Conservation (phyloP, 2,113 vertebrate species). For the Xenus cinereus region DNA sequence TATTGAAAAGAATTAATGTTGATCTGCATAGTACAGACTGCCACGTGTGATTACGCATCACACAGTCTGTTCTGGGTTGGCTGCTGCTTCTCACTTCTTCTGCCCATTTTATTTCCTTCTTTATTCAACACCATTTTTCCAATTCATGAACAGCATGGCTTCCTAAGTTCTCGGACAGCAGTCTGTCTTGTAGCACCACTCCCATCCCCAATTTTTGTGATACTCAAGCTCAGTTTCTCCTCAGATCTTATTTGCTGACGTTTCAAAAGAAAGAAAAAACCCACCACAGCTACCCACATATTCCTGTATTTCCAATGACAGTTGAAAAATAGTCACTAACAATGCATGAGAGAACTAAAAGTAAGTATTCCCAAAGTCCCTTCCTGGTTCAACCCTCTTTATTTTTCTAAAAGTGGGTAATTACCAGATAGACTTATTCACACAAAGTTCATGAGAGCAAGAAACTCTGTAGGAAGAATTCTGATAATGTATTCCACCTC, state of each 20-base stretch:
- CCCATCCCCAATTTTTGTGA: not conserved
- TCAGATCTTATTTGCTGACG: not conserved
- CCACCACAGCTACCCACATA: not conserved
- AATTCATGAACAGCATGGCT: not conserved
- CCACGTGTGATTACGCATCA: rapidly evolving
- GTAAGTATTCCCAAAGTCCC: not conserved
- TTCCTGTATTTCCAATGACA: not conserved
- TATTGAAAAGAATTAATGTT: not conserved
- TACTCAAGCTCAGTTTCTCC: not conserved
- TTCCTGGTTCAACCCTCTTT: not conserved
- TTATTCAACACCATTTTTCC: not conserved
- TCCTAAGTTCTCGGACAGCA: not conserved
- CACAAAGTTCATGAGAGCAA: not conserved
- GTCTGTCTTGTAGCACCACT: not conserved
- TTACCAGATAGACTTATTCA: not conserved
- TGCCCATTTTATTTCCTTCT: not conserved
- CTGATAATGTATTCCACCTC: not conserved
- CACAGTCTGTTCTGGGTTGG: not conserved
- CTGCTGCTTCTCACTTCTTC: not conserved
- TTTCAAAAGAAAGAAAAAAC: not conserved
- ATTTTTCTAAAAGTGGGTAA: not conserved
- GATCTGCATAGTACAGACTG: not conserved
- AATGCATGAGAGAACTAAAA: not conserved
- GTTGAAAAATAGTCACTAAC: not conserved
- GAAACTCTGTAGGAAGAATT: not conserved